Conservation (phyloP, 2,888 invertebrate genomes). For the Zygothrica quintamaculata region DNA sequence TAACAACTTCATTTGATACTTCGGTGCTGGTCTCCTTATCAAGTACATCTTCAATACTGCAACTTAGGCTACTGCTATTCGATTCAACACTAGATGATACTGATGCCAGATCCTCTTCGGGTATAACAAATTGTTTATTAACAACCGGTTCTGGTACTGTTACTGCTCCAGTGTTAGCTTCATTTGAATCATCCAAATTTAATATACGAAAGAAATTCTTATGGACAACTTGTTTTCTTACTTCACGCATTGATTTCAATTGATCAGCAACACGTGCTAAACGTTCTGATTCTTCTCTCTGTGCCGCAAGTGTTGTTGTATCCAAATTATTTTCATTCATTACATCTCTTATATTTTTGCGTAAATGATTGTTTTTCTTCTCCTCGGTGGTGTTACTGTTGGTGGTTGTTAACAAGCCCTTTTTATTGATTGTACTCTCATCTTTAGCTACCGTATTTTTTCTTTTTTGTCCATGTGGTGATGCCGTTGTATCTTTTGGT, state of each 20-base stretch:
- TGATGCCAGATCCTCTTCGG: constrained; percentile 59
- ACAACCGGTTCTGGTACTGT: constrained; percentile 29
- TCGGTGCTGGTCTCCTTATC: constrained; percentile 58
- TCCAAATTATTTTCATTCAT: constrained; percentile 97
- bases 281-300: constrained; percentile 96
- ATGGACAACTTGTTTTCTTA: constrained; percentile 90
- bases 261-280: constrained; percentile 93
- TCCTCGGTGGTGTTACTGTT: too few species aligned
- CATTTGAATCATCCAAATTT: constrained; percentile 66
- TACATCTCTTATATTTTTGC: constrained; percentile 95
- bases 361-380: constrained; percentile 86
- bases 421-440: constrained; percentile 56
- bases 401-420: constrained; percentile 43
- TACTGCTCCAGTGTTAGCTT: constrained; percentile 50
- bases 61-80: constrained; percentile 70
- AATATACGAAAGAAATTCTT: constrained; percentile 87
- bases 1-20: constrained; percentile 85
- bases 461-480: constrained; percentile 42
- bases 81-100: constrained; percentile 67
- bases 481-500: constrained; percentile 16
- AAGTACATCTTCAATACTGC: constrained; percentile 61
- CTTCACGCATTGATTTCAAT: constrained; percentile 92
- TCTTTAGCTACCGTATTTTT: constrained; percentile 56
- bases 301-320: constrained; percentile 95
- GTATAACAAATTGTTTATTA: constrained; percentile 53